A percentile compares a stretch with the other conserved stretches of the same genome.
These are phyloP conservation scores for Poecilia picta DNA, from an alignment of 2,797 vertebrate genomes.

Conservation along the genomic window DNA sequence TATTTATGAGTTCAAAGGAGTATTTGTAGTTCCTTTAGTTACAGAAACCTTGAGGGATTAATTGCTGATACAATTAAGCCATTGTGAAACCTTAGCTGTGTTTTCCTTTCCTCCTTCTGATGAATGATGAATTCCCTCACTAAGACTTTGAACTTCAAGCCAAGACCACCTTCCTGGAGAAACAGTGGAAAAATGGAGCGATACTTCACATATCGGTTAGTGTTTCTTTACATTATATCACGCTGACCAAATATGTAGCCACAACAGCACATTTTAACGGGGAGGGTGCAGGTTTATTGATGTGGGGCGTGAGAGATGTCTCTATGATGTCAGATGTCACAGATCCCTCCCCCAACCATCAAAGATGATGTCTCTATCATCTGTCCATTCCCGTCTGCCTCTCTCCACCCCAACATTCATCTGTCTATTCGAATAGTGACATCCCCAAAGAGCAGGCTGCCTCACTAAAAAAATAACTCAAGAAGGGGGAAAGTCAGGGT, in stretches of 20 bases:
- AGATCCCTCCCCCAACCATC: conserved; percentile 43
- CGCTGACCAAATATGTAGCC: conserved; percentile 21
- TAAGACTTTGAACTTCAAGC: conserved; percentile 54
- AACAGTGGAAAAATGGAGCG: conserved; percentile 34
- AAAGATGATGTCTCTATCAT: conserved; percentile 77
- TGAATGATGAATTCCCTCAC: conserved; percentile 46
- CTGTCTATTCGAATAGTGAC: conserved; percentile 69
- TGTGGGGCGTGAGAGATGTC: conserved; percentile 37
- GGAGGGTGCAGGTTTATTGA: neutral
- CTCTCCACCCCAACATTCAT: conserved; percentile 70
- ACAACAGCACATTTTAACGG: conserved; percentile 38
- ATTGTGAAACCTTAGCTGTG: conserved; percentile 66
- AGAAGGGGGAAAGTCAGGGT: conserved; percentile 70
- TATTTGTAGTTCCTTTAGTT: conserved; percentile 40
- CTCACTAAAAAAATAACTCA: conserved; percentile 54
- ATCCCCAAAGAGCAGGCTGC: conserved; percentile 62
- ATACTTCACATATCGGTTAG: conserved; percentile 3
- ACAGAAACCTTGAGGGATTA: conserved; percentile 56
- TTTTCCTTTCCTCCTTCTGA: conserved; percentile 53
- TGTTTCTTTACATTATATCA: conserved; percentile 17
- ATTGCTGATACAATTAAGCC: conserved; percentile 51
- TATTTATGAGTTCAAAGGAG: conserved; percentile 19
- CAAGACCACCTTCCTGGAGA: conserved; percentile 52
- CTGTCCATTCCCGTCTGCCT: conserved; percentile 52
- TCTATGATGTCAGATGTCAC: conserved; percentile 63